Evolutionary conservation across 2,888 invertebrate genomes (phyloP).

Genomic region (Chrysolina americana): DNA sequence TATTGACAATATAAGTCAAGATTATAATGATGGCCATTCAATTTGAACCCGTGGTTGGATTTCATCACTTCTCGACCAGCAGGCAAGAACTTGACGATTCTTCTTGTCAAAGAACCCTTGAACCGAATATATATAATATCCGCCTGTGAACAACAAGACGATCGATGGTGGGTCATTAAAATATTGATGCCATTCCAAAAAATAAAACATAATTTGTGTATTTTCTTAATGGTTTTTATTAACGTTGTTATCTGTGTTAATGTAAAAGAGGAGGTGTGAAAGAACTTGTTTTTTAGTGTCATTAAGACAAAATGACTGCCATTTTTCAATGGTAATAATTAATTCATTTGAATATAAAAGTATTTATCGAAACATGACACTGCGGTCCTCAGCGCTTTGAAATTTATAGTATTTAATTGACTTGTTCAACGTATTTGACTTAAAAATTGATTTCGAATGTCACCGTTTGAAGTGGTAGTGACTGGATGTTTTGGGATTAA

Average conservation of each 20-base stretch:
- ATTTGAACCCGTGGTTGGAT: conserved; percentile 5
- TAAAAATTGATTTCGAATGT: conserved; percentile 47
- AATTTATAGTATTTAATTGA: conserved; percentile 57
- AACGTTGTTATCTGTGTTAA: conserved; percentile 56
- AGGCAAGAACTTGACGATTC: not conserved
- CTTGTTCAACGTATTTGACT: conserved; percentile 51
- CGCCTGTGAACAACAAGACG: conserved; percentile 13
- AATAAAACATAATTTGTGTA: conserved; percentile 54
- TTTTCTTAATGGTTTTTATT: conserved; percentile 55
- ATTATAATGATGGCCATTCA: conserved; percentile 8
- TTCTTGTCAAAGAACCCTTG: conserved; percentile 1
- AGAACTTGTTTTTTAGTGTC: conserved; percentile 62
- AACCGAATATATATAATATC: not conserved
- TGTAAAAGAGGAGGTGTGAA: conserved; percentile 61
- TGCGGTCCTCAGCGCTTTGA: conserved; percentile 54
- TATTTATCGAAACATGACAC: conserved; percentile 61
- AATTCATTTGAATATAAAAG: conserved; percentile 65
- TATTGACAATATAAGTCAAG: not conserved
- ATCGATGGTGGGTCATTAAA: conserved; percentile 49
- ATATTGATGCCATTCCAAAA: conserved; percentile 47
- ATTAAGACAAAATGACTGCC: conserved; percentile 61
- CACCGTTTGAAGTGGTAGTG: conserved; percentile 33
- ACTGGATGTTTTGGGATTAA: not conserved
- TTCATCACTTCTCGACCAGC: not conserved
- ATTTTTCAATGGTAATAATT: conserved; percentile 64